Percentiles rank a stretch among this genome's conserved stretches.
phyloP scores from a whole-genome alignment of 2,888 invertebrate species.

The Rhagonycha lutea region DNA sequence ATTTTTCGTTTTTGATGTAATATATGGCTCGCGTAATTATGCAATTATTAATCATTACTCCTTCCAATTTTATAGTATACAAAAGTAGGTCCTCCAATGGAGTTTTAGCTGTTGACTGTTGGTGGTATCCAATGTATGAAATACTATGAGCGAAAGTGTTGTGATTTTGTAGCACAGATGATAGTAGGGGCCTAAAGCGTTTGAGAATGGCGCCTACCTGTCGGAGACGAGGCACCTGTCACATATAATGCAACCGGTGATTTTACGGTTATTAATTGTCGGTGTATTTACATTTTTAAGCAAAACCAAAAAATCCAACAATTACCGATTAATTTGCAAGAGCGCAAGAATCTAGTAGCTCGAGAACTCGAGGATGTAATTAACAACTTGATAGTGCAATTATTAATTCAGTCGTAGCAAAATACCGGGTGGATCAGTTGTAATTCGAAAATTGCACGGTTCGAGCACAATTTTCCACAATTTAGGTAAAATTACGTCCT shows the following conservation, averaged over 20 bases:
- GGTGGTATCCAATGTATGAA: constrained; percentile 19
- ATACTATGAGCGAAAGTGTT: constrained; percentile 6
- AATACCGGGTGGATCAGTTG: not conserved
- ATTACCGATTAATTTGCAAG: not conserved
- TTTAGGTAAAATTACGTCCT: not conserved
- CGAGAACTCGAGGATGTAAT: not conserved
- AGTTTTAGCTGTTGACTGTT: constrained; percentile 9
- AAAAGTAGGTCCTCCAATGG: constrained; percentile 37
- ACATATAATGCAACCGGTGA: not conserved
- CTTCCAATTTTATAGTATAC: constrained; percentile 21
- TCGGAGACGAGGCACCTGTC: constrained; percentile 15
- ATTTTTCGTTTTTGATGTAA: constrained; percentile 6
- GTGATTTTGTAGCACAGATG: not conserved
- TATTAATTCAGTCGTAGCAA: not conserved
- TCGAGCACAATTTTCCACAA: not conserved
- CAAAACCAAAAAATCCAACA: not conserved
- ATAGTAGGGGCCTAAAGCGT: constrained; percentile 16
- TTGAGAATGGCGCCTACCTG: constrained; percentile 22
- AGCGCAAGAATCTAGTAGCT: not conserved
- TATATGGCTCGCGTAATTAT: constrained; percentile 10
- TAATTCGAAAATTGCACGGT: not conserved
- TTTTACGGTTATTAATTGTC: not conserved
- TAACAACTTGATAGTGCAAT: not conserved
- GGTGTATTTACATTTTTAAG: not conserved
- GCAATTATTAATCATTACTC: constrained; percentile 24